Evolutionary conservation across 2,113 vertebrate species (phyloP).

Genomic region (Mobula hypostoma): DNA sequence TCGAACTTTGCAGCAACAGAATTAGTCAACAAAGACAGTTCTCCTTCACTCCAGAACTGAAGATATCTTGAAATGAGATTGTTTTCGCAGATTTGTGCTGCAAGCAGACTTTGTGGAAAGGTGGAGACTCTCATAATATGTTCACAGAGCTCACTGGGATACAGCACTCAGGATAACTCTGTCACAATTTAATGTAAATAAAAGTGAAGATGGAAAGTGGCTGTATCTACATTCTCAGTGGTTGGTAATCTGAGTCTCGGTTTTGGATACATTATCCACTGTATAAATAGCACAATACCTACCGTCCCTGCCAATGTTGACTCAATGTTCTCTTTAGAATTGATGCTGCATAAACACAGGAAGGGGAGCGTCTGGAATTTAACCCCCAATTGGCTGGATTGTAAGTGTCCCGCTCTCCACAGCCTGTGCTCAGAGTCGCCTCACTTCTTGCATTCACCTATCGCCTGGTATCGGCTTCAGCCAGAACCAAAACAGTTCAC

Average conservation of each 20-base stretch:
- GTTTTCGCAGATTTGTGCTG: background rate
- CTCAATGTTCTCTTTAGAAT: background rate
- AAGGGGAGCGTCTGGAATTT: background rate
- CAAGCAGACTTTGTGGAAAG: background rate
- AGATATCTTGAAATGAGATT: background rate
- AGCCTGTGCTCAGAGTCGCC: background rate
- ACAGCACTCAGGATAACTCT: background rate
- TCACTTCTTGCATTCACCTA: background rate
- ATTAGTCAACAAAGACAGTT: background rate
- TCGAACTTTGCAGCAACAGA: background rate
- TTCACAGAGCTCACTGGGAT: background rate
- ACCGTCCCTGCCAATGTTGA: conserved; percentile 2
- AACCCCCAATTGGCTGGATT: background rate
- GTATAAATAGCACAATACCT: background rate
- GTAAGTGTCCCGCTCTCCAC: background rate
- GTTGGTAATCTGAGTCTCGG: background rate
- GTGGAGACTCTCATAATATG: background rate
- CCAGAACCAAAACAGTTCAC: background rate
- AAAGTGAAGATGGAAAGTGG: background rate
- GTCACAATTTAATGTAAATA: conserved; percentile 11
- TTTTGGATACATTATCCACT: background rate
- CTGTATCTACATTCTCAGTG: background rate
- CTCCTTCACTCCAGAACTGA: background rate
- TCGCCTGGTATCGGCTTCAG: background rate
- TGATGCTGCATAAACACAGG: background rate